Base-by-base conservation (phyloP, 2,797 vertebrate species). In the Acipenser ruthenus region DNA sequence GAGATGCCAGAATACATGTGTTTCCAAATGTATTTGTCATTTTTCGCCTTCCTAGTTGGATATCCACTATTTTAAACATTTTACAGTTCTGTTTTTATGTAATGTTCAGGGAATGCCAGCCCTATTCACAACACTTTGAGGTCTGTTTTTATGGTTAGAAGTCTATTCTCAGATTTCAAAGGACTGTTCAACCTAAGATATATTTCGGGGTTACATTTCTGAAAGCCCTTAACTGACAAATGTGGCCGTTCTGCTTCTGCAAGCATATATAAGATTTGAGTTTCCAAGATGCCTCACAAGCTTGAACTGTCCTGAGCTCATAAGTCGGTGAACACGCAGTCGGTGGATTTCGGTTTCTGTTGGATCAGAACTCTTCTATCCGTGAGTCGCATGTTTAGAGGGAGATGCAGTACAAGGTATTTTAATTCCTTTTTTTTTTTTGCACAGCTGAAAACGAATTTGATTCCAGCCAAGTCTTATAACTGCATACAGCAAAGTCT, bases 181-280 rank as follows among this genome's bases (percentile, higher is more conserved):
- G 2, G 4, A 4, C 23, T 37, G 23, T 37, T 37, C 23, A 37
- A 37, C 23, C 23, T 37, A 37, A 11, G 11, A 65, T 48, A 8
- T 59, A 4, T n/a, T 47, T 65, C 48, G 10, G 52, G n/a, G n/a
- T 12, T 10, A 47, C 49, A 12, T 55, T 66, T 6, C n/a, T 49
- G 6, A 48, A 13, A 18, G 55, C 15, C 47, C 9, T 59, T 7
- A 50, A 66, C 12, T 65, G 51, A 65, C 64, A 53, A 49, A 65
- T 49, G 53, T 11, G 10, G 53, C 37, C 5, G 12, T 49, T 49
- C 37, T 47, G 51, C 18, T 65, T 65, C 8, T n/a, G 6, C 8
- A 56, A 56, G 11, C 55, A 56, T 11, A 11, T 58, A n/a, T 10
- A 13, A 58, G 12, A 58, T 58, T 66, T 13, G 49, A 5, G 65